These are phyloP conservation scores for Colaptes auratus DNA, from an alignment of 2,113 vertebrate species.

Conservation along the genomic window DNA sequence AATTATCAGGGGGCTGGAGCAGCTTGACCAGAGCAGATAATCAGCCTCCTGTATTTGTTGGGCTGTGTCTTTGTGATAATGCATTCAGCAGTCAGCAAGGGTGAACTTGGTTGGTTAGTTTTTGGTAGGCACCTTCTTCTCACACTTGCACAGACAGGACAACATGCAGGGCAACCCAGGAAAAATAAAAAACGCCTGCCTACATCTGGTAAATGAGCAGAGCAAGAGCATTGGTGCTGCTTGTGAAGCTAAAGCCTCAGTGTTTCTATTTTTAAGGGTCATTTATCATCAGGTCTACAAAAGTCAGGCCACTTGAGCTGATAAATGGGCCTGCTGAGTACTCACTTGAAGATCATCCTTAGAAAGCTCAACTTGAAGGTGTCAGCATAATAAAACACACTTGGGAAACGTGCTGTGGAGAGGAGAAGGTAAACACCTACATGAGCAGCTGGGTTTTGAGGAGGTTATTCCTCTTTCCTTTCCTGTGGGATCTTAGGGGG, in stretches of 20 bases:
- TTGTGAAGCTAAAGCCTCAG: not conserved
- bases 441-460: not conserved
- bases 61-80: not conserved
- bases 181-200: not conserved
- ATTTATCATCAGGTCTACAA: not conserved
- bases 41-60: not conserved
- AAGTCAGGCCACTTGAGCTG: constrained; percentile 20
- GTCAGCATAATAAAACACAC: not conserved
- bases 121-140: not conserved
- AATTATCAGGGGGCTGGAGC: not conserved
- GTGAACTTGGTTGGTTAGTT: not conserved
- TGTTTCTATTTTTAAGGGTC: not conserved
- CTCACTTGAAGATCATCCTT: not conserved
- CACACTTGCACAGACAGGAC: not conserved
- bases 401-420: fast-evolving
- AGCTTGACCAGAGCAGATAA: not conserved
- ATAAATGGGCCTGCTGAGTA: not conserved
- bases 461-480: not conserved
- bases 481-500: not conserved
- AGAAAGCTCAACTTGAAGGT: not conserved
- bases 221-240: not conserved
- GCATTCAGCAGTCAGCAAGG: not conserved
- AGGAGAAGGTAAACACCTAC: not conserved
- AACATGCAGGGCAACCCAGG: not conserved
- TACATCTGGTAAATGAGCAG: not conserved